Evolutionary conservation across 1,140 invertebrate genomes (phyloP), one percentile per base, ranked within the genome.

Genomic region (Drosophila asahinai): DNA sequence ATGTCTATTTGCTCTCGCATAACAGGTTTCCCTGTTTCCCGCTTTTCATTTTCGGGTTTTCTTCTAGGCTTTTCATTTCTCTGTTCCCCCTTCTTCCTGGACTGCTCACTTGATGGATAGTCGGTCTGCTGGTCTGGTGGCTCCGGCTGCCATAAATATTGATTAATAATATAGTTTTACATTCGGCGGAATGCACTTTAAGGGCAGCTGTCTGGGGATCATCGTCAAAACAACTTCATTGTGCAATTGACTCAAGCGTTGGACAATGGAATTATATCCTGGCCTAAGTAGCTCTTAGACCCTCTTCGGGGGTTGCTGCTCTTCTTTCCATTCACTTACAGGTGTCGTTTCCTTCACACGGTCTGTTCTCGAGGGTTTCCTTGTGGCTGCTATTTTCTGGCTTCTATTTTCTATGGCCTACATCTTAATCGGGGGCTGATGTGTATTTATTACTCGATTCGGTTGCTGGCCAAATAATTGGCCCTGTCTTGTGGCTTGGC

Each of bases 171-270:
- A 87, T 84, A 78, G 74, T 65, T 68, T 89, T 84, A 89, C 80
- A 89, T 87, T 87, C 83, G 40, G 15, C 22, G 48, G 67, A 87
- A 68, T 67, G 57, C 48, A 36, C 59, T 49, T 30, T 43, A 19
- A 42, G 25, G 25, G 52, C 84, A 89, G 86, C 84, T 90, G 84
- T 79, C 80, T 47, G 36, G 8, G 38, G 74, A 79, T 78, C 67
- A 75, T 74, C 81, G 79, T 89, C 77, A 81, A 84, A 90, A 89
- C 81, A 89, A 84, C 81, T 89, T 90, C 81, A 89, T 89, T 90
- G 81, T 75, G 59, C 73, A 86, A 83, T 87, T 87, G 83, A 45
- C 67, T 66, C 49, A 14, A 17, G 62, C 47, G 52, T 14, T 49
- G 17, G n/a, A 80, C 66, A 79, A 61, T 60, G 42, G 25, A 49